phyloP scores from a whole-genome alignment of 2,888 invertebrate species.

The Protophormia terraenovae region DNA sequence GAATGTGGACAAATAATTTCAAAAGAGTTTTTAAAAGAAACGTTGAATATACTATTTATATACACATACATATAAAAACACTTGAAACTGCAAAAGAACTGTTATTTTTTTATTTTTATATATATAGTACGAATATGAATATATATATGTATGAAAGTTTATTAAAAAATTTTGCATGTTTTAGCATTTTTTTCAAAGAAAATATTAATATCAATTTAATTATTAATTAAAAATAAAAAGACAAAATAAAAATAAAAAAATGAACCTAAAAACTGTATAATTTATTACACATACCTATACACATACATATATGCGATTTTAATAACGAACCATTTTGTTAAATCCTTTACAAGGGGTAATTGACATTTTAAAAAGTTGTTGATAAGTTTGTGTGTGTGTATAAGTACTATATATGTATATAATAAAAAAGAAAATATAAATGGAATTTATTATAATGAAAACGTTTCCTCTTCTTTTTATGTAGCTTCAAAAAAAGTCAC shows the following conservation, averaged over 20 bases:
- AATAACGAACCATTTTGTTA: not conserved
- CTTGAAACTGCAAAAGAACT: no score
- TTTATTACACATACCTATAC: not conserved
- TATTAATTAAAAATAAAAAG: conserved; percentile 18
- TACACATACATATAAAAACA: no score
- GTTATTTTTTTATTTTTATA: no score
- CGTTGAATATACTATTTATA: no score
- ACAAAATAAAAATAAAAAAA: not conserved
- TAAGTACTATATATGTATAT: not conserved
- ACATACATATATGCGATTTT: conserved; percentile 1
- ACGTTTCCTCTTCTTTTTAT: not conserved
- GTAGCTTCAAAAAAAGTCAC: conserved; percentile 1
- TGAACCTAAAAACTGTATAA: not conserved
- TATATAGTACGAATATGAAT: no score
- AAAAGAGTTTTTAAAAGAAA: no score
- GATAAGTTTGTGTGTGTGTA: not conserved
- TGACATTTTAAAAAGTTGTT: conserved; percentile 35
- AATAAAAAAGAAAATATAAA: not conserved
- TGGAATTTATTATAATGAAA: conserved; percentile 26
- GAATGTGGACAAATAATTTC: no score
- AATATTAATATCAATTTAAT: not conserved
- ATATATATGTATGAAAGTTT: not conserved
- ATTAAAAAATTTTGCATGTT: no score
- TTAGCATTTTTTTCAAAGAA: not conserved
- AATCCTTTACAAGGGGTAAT: conserved; percentile 26